Percentiles rank a stretch among this genome's conserved stretches.
Evolutionary conservation across 2,888 invertebrate species (phyloP).

Genomic region (Aphelenchoides bicaudatus): DNA sequence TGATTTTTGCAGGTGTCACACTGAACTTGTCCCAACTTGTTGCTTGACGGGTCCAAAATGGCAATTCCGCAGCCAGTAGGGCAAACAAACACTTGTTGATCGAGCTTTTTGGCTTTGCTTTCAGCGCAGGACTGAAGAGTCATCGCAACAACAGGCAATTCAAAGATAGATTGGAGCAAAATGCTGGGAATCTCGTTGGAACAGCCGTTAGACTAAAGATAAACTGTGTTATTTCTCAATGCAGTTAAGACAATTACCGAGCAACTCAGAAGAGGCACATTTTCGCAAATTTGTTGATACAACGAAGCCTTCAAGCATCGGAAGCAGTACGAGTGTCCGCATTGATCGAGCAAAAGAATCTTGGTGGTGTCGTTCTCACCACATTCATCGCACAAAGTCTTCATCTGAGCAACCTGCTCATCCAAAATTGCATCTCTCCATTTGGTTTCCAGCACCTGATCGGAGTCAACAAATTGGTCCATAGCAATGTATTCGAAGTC

Average conservation of each 20-base stretch:
- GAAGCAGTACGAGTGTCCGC: constrained; percentile 30
- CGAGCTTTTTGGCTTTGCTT: not conserved
- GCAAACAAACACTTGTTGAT: constrained; percentile 7
- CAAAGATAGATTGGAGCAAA: constrained; percentile 14
- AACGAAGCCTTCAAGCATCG: constrained; percentile 14
- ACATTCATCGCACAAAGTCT: constrained; percentile 26
- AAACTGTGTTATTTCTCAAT: no score
- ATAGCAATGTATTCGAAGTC: constrained; percentile 37
- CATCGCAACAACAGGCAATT: constrained; percentile 15
- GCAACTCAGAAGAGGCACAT: constrained; percentile 3
- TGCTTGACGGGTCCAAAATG: not conserved
- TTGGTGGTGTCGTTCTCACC: constrained; percentile 21
- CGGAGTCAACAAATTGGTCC: constrained; percentile 24
- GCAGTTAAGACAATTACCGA: not conserved
- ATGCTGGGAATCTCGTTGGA: not conserved
- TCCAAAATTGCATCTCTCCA: constrained; percentile 13
- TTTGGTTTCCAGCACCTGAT: constrained; percentile 18
- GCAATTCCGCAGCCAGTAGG: not conserved
- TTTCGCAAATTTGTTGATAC: not conserved
- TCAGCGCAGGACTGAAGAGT: not conserved
- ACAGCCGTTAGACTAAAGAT: no score
- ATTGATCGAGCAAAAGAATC: constrained; percentile 15
- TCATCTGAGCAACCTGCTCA: constrained; percentile 19
- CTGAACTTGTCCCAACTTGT: constrained; percentile 15
- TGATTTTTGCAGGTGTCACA: constrained; percentile 35